Conservation (phyloP, 2,797 vertebrate genomes). For the Limnodromus scolopaceus region DNA sequence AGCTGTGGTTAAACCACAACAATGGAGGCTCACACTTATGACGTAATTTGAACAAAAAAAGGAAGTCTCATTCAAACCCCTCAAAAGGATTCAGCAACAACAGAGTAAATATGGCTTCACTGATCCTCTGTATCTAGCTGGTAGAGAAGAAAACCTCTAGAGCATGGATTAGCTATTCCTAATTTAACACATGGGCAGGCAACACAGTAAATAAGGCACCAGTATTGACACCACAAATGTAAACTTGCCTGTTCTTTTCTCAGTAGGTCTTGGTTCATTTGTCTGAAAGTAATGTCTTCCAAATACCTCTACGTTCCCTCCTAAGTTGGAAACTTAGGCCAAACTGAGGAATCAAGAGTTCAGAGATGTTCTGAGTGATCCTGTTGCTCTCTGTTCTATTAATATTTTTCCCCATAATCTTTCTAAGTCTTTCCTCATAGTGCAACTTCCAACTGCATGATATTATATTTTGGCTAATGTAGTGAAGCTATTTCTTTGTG, state of each 20-base stretch:
- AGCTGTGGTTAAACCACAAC: not conserved
- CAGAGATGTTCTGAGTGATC: not conserved
- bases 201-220: not conserved
- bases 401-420: not conserved
- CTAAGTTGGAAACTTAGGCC: not conserved
- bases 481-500: not conserved
- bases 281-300: not conserved
- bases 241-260: not conserved
- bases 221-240: not conserved
- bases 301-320: accelerated
- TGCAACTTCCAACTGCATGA: not conserved
- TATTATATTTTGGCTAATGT: not conserved
- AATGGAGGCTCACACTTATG: not conserved
- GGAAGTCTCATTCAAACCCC: not conserved
- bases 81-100: not conserved
- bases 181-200: not conserved
- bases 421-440: not conserved
- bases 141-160: not conserved
- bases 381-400: not conserved
- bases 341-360: not conserved
- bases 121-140: not conserved
- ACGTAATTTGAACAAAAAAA: not conserved
- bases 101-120: not conserved
- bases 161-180: not conserved
- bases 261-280: not conserved